These are phyloP conservation scores for Drosophila varians DNA, from an alignment of 1,140 invertebrate species.

Conservation along the genomic window DNA sequence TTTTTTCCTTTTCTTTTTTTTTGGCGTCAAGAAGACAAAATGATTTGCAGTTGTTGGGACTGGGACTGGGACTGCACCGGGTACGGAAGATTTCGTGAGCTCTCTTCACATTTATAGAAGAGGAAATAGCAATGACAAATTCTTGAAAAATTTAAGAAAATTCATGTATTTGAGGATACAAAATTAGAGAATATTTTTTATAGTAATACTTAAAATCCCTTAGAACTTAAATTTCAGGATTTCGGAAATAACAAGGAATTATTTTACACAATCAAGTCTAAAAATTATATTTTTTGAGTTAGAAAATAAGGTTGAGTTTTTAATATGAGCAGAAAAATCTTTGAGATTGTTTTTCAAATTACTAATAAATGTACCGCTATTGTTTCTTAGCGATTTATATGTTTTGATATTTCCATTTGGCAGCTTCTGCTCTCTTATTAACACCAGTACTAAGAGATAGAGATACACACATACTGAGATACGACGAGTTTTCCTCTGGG, in stretches of 20 bases:
- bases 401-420: conserved; percentile 51
- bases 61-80: conserved; percentile 28
- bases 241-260: too few relatives aligned
- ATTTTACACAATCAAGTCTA: too few relatives aligned
- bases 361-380: not conserved
- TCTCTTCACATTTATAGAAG: not conserved
- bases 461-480: conserved; percentile 4
- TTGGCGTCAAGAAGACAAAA: conserved; percentile 60
- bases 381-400: conserved; percentile 21
- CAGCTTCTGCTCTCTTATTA: conserved; percentile 41
- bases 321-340: too few relatives aligned
- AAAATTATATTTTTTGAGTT: too few relatives aligned
- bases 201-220: not conserved
- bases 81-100: conserved; percentile 6
- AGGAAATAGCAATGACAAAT: not conserved
- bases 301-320: too few relatives aligned
- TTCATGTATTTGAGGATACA: too few relatives aligned
- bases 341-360: not conserved
- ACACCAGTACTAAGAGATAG: conserved; percentile 14
- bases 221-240: too few relatives aligned
- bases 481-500: conserved; percentile 19
- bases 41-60: conserved; percentile 67
- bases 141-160: not conserved
- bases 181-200: too few relatives aligned
- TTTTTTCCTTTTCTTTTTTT: conserved; percentile 64